These are phyloP conservation scores for Microtus ochrogaster DNA, from an alignment of 2,113 vertebrate species.

Conservation along the genomic window DNA sequence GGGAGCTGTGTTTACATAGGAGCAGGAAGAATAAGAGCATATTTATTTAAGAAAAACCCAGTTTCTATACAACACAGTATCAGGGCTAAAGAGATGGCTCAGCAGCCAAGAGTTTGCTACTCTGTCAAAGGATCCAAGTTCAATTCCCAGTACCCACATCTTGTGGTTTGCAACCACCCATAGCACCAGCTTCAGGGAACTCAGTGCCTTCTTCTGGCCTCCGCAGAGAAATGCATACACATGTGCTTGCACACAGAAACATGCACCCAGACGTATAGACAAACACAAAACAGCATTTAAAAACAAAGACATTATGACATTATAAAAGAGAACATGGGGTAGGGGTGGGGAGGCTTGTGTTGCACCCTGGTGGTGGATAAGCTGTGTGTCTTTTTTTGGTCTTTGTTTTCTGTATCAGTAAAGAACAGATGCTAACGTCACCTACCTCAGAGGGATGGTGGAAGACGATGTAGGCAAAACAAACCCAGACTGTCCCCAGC, in stretches of 20 bases:
- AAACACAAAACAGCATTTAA: neutral
- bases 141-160: neutral
- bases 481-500: neutral
- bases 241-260: neutral
- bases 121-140: neutral
- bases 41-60: neutral
- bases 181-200: neutral
- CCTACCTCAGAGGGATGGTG: neutral
- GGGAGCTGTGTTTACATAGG: neutral
- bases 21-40: neutral
- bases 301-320: neutral
- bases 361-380: neutral
- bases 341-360: neutral
- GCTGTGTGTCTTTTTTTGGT: neutral
- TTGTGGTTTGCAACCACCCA: neutral
- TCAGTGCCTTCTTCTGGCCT: neutral
- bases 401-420: neutral
- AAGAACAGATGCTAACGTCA: neutral
- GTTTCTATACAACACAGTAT: neutral
- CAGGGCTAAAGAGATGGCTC: neutral
- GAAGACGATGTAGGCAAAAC: neutral
- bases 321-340: neutral
- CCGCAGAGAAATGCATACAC: neutral
- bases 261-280: neutral
- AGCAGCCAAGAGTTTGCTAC: neutral